Conservation (phyloP, 35 echinoderm and acorn worm genomes). For the Ophioderma brevispina region DNA sequence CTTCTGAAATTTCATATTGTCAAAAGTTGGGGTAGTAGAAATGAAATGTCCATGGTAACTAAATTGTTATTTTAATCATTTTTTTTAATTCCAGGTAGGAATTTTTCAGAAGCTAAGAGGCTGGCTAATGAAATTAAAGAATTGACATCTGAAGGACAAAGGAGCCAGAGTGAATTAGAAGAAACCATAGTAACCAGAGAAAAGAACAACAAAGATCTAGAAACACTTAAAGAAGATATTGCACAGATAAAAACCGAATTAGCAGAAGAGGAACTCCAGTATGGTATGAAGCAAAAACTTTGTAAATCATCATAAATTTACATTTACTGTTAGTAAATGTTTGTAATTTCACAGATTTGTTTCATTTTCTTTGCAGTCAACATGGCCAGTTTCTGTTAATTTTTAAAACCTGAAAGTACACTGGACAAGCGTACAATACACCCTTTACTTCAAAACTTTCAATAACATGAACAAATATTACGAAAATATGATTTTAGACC, state of each 20-base stretch:
- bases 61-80: not conserved
- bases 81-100: slow-evolving; percentile 5
- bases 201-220: not conserved
- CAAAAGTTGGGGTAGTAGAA: not conserved
- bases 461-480: no score
- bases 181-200: slow-evolving; percentile 4
- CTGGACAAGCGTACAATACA: no score
- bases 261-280: not conserved
- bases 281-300: no score
- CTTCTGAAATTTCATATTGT: not conserved
- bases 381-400: no score
- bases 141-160: slow-evolving; percentile 25
- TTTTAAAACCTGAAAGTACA: no score
- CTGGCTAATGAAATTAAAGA: slow-evolving; percentile 41
- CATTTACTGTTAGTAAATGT: no score
- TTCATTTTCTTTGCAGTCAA: no score
- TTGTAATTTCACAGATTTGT: no score
- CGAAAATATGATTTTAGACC: no score
- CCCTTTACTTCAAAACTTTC: no score
- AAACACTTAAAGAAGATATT: not conserved
- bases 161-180: slow-evolving; percentile 30
- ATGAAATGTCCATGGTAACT: not conserved
- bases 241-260: not conserved
- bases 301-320: no score
- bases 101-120: slow-evolving; percentile 39